Evolutionary conservation across 2,113 vertebrate species (phyloP), one percentile per base, ranked within the genome.

Genomic region (Ginglymostoma cirratum): DNA sequence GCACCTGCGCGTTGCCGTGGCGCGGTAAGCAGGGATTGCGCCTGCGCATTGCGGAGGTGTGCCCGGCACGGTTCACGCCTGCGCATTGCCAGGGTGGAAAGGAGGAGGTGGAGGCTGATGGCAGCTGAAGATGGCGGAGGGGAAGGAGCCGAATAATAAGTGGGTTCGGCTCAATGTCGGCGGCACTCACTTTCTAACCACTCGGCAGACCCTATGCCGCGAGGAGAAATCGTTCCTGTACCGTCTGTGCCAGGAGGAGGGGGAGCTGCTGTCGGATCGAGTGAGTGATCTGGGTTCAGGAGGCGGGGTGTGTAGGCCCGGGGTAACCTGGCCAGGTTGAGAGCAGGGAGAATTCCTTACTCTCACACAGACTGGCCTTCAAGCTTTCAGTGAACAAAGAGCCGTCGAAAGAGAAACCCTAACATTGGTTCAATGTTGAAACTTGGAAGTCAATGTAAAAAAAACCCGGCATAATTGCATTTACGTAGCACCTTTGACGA

Each of bases 261-360:
- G 89, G 17, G 89, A 93, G 89, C 61, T 93, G 89, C 61, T 93
- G 61, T 93, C 89, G 34, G 89, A 93, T 34, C 89, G 89, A 34
- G 89, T 93, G 98, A 98, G 98, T 96, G 52, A 34, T 3, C 34
- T 24, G 76, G 76, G 10, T 8, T 27, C 30, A 34, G 76, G 76
- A 61, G 76, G n/a, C 24, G 7, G 76, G 76, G 30, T 27, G 30
- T 38, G 83, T 15, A 27, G 76, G 38, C 12, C 42, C 19, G 12
- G 42, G 42, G 17, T 19, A 21, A 24, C 23, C 0, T 10, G 45
- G 86, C 6, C 19, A 5, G n/a, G 19, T 4, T 0, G 42, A 21
- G 21, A 45, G 14, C 38, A 5, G n/a, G 38, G 38, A 38, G 12
- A 83, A 30, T 12, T 12, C 8, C 8, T 7, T 5, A 38, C 15